Evolutionary conservation across 2,797 vertebrate genomes (phyloP), one percentile per base, ranked within the genome.

Genomic region (Sebastolobus altivelis): DNA sequence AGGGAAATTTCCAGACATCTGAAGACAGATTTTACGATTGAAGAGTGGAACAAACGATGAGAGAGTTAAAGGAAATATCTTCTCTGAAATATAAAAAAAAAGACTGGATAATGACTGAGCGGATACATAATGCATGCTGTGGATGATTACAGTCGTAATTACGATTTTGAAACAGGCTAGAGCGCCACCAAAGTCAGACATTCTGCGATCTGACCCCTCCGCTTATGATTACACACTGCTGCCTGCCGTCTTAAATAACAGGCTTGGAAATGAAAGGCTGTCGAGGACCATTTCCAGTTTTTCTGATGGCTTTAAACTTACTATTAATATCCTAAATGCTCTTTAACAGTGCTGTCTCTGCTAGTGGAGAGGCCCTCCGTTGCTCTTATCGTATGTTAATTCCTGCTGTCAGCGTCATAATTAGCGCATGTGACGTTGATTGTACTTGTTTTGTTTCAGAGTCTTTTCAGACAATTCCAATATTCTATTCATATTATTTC

Each of bases 261-360:
- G 96, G 94, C 96, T 97, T 95, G 93, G 85, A 97, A 97, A 96
- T 97, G 96, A 97, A 96, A 95, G 96, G 95, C 95, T 97, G 96
- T 96, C 96, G 96, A 87, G 80, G 65, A 93, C 94, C 94, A 83
- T 90, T 96, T 96, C 95, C 94, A 95, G 91, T 95, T 95, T 94
- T 95, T 96, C 95, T 90, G 96, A 96, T 95, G 96, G 95, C 95
- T 96, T 96, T 94, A 95, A 96, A 97, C 96, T 95, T 94, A 94
- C 96, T 96, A 95, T 96, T 96, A 96, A 96, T 96, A 97, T 96
- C 96, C 96, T 94, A 93, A 96, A 96, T 94, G 96, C 94, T 95
- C 95, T 96, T 95, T 96, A 96, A 92, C 94, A 91, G 95, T 95
- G 94, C 96, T 95, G 95, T 96, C 96, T 95, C 65, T 4, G 87